phyloP scores from a whole-genome alignment of 1,140 invertebrate species.

The Saxidomus purpurata region DNA sequence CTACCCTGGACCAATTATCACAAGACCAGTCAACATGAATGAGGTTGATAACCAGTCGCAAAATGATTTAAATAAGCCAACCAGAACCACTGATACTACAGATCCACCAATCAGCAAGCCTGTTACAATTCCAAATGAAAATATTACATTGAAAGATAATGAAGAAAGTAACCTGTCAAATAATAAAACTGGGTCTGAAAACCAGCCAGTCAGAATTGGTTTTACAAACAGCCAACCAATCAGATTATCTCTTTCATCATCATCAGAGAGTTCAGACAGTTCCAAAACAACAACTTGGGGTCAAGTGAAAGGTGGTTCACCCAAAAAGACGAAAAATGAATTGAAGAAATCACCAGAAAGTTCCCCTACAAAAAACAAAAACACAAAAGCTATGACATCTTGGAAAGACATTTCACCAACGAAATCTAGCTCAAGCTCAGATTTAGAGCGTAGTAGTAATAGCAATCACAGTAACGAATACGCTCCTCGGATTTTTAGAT shows the following conservation, averaged over 20 bases:
- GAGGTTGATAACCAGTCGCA: conserved; percentile 25
- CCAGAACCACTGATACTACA: conserved; percentile 52
- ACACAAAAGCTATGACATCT: conserved; percentile 64
- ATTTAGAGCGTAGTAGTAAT: conserved; percentile 54
- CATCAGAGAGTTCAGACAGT: conserved; percentile 60
- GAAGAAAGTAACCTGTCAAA: conserved; percentile 29
- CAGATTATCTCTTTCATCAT: conserved; percentile 58
- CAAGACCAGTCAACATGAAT: conserved; percentile 50
- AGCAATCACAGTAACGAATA: conserved; percentile 44
- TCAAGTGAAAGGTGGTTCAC: conserved; percentile 53
- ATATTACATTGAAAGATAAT: conserved; percentile 10
- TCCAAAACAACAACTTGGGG: conserved; percentile 61
- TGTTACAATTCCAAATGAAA: conserved; percentile 50
- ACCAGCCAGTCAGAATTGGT: conserved; percentile 47
- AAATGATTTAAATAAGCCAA: conserved; percentile 52
- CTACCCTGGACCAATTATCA: conserved; percentile 47
- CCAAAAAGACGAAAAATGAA: conserved; percentile 14
- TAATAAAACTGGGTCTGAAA: conserved; percentile 18
- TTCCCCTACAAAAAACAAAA: conserved; percentile 45
- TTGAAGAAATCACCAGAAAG: conserved; percentile 30
- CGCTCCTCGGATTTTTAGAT: conserved; percentile 74
- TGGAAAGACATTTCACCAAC: conserved; percentile 77
- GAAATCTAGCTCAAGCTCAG: conserved; percentile 61
- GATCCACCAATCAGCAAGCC: conserved; percentile 34
- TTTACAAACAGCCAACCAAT: conserved; percentile 59